Evolutionary conservation across 2,888 invertebrate species (phyloP).

Genomic region (Caprella mutica): DNA sequence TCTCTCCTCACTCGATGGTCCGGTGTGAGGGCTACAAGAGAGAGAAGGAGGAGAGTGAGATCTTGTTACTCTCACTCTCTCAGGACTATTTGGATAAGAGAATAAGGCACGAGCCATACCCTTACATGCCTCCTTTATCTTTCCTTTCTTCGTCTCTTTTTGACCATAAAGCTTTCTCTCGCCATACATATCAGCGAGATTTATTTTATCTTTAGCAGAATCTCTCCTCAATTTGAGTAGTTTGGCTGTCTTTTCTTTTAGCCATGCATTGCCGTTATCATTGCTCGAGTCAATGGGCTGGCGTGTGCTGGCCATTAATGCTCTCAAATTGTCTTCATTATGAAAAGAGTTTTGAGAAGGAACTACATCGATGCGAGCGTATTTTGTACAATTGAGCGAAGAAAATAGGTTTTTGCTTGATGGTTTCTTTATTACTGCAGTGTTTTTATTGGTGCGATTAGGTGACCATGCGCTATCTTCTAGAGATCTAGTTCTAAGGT

Average conservation of each 20-base stretch:
- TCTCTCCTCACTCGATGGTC: background rate
- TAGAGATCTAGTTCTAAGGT: conserved; percentile 3
- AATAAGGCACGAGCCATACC: conserved; percentile 20
- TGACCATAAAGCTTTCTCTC: conserved; percentile 5
- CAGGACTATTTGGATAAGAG: conserved; percentile 8
- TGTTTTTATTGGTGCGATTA: background rate
- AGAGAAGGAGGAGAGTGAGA: conserved; percentile 9
- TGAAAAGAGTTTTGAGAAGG: no score
- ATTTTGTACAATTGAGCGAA: conserved; percentile 1
- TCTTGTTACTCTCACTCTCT: conserved; percentile 3
- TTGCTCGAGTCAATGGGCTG: background rate
- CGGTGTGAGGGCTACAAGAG: background rate
- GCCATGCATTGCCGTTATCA: conserved; percentile 1
- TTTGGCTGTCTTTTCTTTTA: conserved; percentile 4
- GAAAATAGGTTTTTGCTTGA: no score
- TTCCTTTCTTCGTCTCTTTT: conserved; percentile 13
- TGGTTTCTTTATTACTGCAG: no score
- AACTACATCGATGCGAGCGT: background rate
- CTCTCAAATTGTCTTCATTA: no score
- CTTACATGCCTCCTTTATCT: conserved; percentile 18
- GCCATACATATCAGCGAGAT: background rate
- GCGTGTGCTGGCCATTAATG: no score
- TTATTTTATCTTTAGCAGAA: background rate
- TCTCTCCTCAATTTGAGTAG: background rate
- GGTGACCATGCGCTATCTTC: background rate